Conservation (phyloP, 2,888 invertebrate genomes). For the Colostygia pectinataria region DNA sequence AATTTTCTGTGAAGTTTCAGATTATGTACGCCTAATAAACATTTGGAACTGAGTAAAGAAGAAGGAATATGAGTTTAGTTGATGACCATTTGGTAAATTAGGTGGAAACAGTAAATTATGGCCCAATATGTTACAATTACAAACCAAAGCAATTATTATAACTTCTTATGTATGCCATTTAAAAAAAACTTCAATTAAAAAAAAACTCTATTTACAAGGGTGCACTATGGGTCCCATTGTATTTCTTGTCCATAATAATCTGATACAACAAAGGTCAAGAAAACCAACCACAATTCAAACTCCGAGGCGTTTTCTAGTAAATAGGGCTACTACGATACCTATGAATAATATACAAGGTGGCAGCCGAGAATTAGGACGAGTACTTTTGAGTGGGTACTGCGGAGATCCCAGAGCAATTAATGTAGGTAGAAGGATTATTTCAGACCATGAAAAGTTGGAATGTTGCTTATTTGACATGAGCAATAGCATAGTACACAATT, state of each 20-base stretch:
- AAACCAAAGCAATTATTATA: not conserved
- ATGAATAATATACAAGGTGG: slow-evolving; percentile 37
- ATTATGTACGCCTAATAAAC: not conserved
- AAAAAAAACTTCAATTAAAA: too few relatives aligned
- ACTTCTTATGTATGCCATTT: too few relatives aligned
- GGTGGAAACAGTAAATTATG: not conserved
- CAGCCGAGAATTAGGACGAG: slow-evolving; percentile 43
- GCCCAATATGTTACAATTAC: not conserved
- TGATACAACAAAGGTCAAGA: not conserved
- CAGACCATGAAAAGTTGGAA: slow-evolving; percentile 7
- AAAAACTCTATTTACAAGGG: not conserved
- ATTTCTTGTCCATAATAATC: not conserved
- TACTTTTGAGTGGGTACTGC: slow-evolving; percentile 26
- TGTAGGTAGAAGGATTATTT: slow-evolving; percentile 12
- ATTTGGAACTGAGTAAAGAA: not conserved
- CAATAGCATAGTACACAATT: not conserved
- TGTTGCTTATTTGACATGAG: slow-evolving; percentile 8
- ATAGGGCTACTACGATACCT: slow-evolving; percentile 29
- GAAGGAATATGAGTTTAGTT: not conserved
- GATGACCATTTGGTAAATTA: not conserved
- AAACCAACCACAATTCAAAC: too few relatives aligned
- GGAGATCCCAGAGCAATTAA: slow-evolving; percentile 17
- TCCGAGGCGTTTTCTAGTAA: slow-evolving; percentile 12
- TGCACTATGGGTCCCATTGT: not conserved
- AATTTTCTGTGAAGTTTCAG: slow-evolving; percentile 1